Conservation (phyloP, 2,113 vertebrate species). For the Reinhardtius hippoglossoides region DNA sequence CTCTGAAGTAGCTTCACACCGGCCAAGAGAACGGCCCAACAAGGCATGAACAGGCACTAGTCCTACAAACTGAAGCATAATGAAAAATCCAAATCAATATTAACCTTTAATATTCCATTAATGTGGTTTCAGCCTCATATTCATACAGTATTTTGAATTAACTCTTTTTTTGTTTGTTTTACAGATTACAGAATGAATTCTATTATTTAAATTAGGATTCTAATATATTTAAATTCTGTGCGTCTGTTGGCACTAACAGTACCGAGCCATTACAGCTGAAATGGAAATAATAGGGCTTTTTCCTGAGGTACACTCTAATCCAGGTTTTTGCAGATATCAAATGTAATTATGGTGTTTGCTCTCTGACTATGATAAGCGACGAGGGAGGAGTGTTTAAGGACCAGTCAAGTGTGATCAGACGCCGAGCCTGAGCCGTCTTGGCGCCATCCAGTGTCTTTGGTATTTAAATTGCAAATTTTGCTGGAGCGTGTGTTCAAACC, state of each 20-base stretch:
- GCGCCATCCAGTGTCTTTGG: slow-evolving; percentile 15
- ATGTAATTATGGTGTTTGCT: slow-evolving; percentile 60
- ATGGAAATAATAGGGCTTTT: slow-evolving; percentile 38
- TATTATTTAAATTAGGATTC: slow-evolving; percentile 20
- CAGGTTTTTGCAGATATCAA: slow-evolving; percentile 48
- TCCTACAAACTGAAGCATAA: background rate
- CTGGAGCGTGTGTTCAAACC: slow-evolving; percentile 11
- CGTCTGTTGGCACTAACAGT: slow-evolving; percentile 5
- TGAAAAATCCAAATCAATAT: slow-evolving; percentile 1
- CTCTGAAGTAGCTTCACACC: too few species aligned
- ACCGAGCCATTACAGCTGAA: slow-evolving; percentile 37
- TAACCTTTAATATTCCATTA: slow-evolving; percentile 12
- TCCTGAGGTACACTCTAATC: slow-evolving; percentile 18
- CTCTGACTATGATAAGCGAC: slow-evolving; percentile 48
- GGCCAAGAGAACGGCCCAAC: too few species aligned
- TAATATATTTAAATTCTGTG: slow-evolving; percentile 10
- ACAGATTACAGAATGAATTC: slow-evolving; percentile 27
- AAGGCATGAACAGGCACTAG: background rate
- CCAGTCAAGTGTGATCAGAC: slow-evolving; percentile 23
- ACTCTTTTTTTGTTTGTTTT: slow-evolving; percentile 42
- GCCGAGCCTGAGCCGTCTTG: slow-evolving; percentile 14
- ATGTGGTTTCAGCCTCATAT: slow-evolving; percentile 1
- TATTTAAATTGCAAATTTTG: slow-evolving; percentile 47
- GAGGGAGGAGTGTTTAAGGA: slow-evolving; percentile 25
- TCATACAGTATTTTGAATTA: slow-evolving; percentile 17